Conservation (phyloP, 2,888 invertebrate species). For the Leptogaster cylindrica region DNA sequence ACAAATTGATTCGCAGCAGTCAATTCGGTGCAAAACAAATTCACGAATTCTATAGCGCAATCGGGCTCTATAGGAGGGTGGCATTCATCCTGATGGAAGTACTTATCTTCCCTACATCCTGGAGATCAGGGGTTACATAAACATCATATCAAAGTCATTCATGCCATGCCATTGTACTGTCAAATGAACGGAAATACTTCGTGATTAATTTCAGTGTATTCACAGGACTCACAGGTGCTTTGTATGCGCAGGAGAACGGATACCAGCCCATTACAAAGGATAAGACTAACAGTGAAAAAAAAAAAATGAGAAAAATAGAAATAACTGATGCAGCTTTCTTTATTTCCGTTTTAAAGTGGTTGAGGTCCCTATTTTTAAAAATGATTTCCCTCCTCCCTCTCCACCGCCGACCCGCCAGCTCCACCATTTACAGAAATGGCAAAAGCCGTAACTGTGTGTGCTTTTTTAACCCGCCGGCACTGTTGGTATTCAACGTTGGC, state of each 20-base stretch:
- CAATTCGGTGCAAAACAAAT: slow-evolving; percentile 20
- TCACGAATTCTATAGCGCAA: neutral
- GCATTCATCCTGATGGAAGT: slow-evolving; percentile 10
- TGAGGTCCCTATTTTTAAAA: slow-evolving; percentile 41
- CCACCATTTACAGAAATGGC: slow-evolving; percentile 31
- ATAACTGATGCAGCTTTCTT: slow-evolving; percentile 38
- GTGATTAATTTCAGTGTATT: slow-evolving; percentile 46
- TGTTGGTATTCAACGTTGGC: slow-evolving; percentile 39
- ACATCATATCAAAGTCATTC: slow-evolving; percentile 35
- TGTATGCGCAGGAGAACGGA: slow-evolving; percentile 41
- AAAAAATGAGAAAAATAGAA: no score
- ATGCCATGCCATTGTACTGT: slow-evolving; percentile 32
- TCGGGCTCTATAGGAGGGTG: neutral
- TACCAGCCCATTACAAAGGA: slow-evolving; percentile 42
- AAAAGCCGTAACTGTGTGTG: slow-evolving; percentile 44
- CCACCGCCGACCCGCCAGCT: no score
- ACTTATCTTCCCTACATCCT: slow-evolving; percentile 14
- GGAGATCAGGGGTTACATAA: slow-evolving; percentile 21
- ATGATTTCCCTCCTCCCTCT: slow-evolving; percentile 42
- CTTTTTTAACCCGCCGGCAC: slow-evolving; percentile 42
- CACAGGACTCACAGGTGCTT: slow-evolving; percentile 45
- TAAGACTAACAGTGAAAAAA: slow-evolving; percentile 30
- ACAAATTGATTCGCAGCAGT: slow-evolving; percentile 22
- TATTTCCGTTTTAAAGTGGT: slow-evolving; percentile 32
- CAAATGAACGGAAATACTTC: slow-evolving; percentile 44